Conservation (phyloP, 2,888 invertebrate species). For the Xestia xanthographa region DNA sequence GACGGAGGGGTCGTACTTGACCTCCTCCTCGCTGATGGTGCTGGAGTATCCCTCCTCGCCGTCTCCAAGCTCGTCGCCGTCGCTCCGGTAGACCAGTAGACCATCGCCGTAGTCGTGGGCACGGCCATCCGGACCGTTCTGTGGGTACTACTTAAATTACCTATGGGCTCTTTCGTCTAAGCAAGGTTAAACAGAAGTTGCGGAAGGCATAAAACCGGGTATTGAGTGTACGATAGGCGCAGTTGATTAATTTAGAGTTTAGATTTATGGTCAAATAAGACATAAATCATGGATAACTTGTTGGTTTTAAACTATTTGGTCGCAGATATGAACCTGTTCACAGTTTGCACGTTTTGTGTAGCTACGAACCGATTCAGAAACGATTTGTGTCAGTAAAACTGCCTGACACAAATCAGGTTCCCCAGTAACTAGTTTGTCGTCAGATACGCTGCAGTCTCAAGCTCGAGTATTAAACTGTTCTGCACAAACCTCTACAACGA, state of each 20-base stretch:
- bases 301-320: neutral
- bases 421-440: neutral
- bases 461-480: neutral
- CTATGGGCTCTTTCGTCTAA: neutral
- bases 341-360: neutral
- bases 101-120: conserved; percentile 90
- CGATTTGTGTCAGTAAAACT: no score
- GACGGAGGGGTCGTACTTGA: conserved; percentile 92
- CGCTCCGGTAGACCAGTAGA: conserved; percentile 89
- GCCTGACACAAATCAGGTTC: neutral
- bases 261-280: neutral
- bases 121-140: conserved; percentile 77
- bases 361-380: neutral
- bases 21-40: conserved; percentile 94
- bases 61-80: conserved; percentile 82
- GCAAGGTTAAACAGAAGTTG: no score
- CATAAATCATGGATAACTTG: neutral
- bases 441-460: neutral
- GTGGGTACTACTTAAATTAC: conserved; percentile 43
- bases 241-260: neutral
- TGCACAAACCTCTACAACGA: conserved; percentile 81
- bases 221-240: no score
- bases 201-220: neutral
- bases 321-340: neutral
- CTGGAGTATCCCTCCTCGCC: conserved; percentile 93